phyloP scores from a whole-genome alignment of 2,888 invertebrate genomes.

The Lordiphosa andalusiaca region DNA sequence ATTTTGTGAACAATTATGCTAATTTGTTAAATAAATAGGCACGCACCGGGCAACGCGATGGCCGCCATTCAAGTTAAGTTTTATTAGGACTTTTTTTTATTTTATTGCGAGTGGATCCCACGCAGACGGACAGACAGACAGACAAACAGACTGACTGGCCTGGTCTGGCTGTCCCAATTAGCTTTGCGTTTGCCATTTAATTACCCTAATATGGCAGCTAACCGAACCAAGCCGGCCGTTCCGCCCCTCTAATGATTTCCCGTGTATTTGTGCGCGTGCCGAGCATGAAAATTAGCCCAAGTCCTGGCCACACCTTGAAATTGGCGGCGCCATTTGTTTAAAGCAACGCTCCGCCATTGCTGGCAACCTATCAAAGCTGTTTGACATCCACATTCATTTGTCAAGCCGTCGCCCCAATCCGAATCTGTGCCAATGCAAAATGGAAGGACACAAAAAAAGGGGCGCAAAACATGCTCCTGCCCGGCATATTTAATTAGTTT shows the following conservation, averaged over 20 bases:
- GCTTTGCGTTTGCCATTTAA: constrained; percentile 76
- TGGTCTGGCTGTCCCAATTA: constrained; percentile 68
- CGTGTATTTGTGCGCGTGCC: constrained; percentile 64
- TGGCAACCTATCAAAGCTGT: constrained; percentile 70
- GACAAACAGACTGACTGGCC: constrained; percentile 20
- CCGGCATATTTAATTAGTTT: constrained; percentile 59
- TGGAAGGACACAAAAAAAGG: constrained; percentile 34
- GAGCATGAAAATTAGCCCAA: constrained; percentile 68
- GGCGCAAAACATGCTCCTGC: constrained; percentile 30
- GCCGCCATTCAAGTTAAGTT: constrained; percentile 66
- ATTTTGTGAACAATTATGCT: constrained; percentile 78
- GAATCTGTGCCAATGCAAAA: constrained; percentile 60
- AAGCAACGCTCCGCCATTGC: constrained; percentile 59
- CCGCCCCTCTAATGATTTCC: constrained; percentile 44
- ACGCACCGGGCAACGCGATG: constrained; percentile 56
- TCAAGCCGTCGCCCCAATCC: constrained; percentile 57
- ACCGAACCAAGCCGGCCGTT: constrained; percentile 32
- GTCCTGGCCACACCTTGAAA: constrained; percentile 63
- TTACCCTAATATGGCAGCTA: constrained; percentile 71
- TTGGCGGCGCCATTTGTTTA: constrained; percentile 65
- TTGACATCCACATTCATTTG: constrained; percentile 76
- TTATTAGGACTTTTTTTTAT: constrained; percentile 69
- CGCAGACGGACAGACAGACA: constrained; percentile 30
- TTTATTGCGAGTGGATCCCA: constrained; percentile 44
- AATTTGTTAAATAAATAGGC: constrained; percentile 77